A percentile compares a stretch with the other conserved stretches of the same genome.
Evolutionary conservation across 1,140 invertebrate genomes (phyloP).

Genomic region (Coboldia fuscipes): DNA sequence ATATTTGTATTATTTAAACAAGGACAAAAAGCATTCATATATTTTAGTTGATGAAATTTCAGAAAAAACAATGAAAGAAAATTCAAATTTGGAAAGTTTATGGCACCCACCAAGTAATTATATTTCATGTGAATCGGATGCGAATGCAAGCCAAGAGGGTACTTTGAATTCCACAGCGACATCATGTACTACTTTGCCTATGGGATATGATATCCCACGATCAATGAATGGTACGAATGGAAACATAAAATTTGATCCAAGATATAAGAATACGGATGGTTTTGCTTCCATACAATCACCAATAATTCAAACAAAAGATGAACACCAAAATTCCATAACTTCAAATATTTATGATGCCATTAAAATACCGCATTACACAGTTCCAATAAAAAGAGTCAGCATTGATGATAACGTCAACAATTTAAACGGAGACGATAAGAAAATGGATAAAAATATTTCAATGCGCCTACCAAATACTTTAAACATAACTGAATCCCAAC

Average conservation of each 20-base stretch:
- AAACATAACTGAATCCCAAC: slow-evolving; percentile 19
- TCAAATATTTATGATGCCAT: slow-evolving; percentile 15
- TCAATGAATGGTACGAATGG: slow-evolving; percentile 13
- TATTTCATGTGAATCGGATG: slow-evolving; percentile 10
- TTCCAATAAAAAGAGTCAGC: slow-evolving; percentile 6
- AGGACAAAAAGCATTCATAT: background rate
- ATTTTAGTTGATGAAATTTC: background rate
- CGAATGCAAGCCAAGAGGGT: slow-evolving; percentile 6
- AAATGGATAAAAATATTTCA: slow-evolving; percentile 18
- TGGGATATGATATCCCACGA: slow-evolving; percentile 17
- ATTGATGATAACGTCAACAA: slow-evolving; percentile 14
- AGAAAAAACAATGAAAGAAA: slow-evolving; percentile 10
- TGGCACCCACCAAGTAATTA: slow-evolving; percentile 13
- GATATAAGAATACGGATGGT: slow-evolving; percentile 21
- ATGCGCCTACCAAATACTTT: slow-evolving; percentile 19
- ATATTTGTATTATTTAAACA: background rate
- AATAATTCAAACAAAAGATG: no score
- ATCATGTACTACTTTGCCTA: slow-evolving; percentile 6
- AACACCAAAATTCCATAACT: slow-evolving; percentile 16
- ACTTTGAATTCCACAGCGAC: slow-evolving; percentile 1
- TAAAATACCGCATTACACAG: slow-evolving; percentile 4
- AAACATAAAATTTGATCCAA: slow-evolving; percentile 13
- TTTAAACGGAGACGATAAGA: slow-evolving; percentile 16
- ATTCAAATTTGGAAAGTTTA: slow-evolving; percentile 13
- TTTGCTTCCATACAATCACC: no score